These are phyloP conservation scores for Pomatorhinus ruficollis DNA, from an alignment of 2,113 vertebrate genomes.

Conservation along the genomic window DNA sequence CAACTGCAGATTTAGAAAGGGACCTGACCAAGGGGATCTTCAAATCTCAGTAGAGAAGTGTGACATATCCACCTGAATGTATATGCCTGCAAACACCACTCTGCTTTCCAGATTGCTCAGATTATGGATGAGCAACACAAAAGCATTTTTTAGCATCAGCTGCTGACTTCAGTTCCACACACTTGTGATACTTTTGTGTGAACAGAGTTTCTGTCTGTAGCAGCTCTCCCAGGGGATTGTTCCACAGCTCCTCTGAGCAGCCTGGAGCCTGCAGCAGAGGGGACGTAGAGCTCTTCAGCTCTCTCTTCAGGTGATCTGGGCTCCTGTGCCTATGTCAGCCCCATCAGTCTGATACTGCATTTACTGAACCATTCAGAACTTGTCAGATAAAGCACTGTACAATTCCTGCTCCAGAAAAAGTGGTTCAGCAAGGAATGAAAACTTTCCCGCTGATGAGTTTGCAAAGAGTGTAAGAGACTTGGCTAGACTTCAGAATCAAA, in stretches of 20 bases:
- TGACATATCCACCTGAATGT: not conserved
- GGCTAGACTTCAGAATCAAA: not conserved
- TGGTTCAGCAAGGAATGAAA: not conserved
- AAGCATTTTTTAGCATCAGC: not conserved
- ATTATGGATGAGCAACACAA: not conserved
- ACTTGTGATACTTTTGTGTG: not conserved
- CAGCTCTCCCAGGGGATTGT: not conserved
- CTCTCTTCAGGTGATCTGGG: not conserved
- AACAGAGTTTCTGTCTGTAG: not conserved
- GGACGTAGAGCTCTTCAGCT: too few species aligned
- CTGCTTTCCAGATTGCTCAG: not conserved
- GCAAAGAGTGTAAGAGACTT: not conserved
- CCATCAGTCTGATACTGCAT: not conserved
- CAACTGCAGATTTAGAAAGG: not conserved
- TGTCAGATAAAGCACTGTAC: not conserved
- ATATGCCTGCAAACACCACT: not conserved
- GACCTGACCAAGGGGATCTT: not conserved
- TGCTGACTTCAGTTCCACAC: not conserved
- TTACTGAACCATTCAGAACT: not conserved
- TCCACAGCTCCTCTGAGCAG: not conserved
- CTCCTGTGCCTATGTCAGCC: not conserved
- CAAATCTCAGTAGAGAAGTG: not conserved
- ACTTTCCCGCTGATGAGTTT: not conserved
- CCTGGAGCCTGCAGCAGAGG: rapidly evolving
- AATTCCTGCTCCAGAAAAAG: not conserved